Base-by-base conservation (phyloP, 2,888 invertebrate species). In the Conistra vaccinii region DNA sequence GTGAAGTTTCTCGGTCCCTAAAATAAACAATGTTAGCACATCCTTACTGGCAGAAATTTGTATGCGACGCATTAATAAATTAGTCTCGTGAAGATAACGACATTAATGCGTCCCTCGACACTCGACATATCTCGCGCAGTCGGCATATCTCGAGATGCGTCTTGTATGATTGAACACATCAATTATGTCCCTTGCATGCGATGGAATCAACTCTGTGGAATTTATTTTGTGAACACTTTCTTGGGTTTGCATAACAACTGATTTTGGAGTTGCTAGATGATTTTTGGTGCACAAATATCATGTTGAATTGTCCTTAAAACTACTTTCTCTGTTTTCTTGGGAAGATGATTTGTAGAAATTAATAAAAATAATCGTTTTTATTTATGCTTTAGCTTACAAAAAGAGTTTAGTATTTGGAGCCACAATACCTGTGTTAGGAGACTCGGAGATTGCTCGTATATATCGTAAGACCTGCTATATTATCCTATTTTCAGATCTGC, bases 31-130 rank as follows among this genome's bases (percentile, higher is more conserved):
- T 32, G 9, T 51, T 14, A 26, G 32, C 53, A 66, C 65, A 85
- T 69, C 73, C 58, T 62, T 66, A 42, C 39, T 51, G 39, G 62
- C 73, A 70, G 67, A 83, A 73, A 83, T 86, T 83, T 72, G 76
- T 88, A 70, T 63, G 77, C 69, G 51, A 67, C 62, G 61, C 76
- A 78, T 78, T 86, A 86, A 88, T 86, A 78, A 88, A 86, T 86
- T 86, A 86, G 81, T 69, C 63, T 51, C 23, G 67, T 48, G 58
- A 20, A 86, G 87, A 86, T 88, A 86, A 77, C 65, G 69, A 73
- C 57, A 76, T 69, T 69, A 84, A 78, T 73, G 74, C 66, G 78
- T 76, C 76, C 45, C 84, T 73, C 67, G 66, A 48, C 76, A 73
- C 58, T 71, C 55, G 32, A 26, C 73, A 51, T 57, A 29, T 69